These are phyloP conservation scores for Lanistes nyassanus DNA, from an alignment of 1,140 invertebrate species.

Conservation along the genomic window DNA sequence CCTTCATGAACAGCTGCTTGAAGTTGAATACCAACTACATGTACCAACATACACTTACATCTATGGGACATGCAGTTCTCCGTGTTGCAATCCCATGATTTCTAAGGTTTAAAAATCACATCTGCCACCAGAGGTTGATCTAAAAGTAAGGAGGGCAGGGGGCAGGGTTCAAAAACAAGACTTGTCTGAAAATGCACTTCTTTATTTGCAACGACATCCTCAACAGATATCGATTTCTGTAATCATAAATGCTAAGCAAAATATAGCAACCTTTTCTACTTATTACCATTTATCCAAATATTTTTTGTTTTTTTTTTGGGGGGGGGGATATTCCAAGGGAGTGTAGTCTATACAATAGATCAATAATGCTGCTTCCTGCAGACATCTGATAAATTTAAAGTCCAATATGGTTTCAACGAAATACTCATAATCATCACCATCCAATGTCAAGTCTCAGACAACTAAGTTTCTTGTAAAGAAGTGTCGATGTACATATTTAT, in stretches of 20 bases:
- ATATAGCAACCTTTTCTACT: slow-evolving; percentile 16
- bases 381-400: not conserved
- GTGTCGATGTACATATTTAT: no score
- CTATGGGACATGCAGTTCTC: no score
- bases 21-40: no score
- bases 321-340: not conserved
- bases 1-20: no score
- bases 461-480: not conserved
- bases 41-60: no score
- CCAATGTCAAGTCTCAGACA: not conserved
- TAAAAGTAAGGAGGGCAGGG: no score
- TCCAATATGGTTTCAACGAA: not conserved
- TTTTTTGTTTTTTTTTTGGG: not conserved
- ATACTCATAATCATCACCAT: no score
- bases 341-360: not conserved
- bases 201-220: slow-evolving; percentile 25
- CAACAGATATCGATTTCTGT: slow-evolving; percentile 19
- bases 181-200: slow-evolving; percentile 13
- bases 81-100: no score
- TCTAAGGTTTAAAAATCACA: no score
- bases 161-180: slow-evolving; percentile 6
- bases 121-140: no score
- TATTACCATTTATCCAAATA: not conserved
- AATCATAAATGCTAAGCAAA: slow-evolving; percentile 27
- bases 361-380: slow-evolving; percentile 7